Evolutionary conservation across 2,888 invertebrate genomes (phyloP), one percentile per base, ranked within the genome.

Genomic region (Caenorhabditis wallacei): DNA sequence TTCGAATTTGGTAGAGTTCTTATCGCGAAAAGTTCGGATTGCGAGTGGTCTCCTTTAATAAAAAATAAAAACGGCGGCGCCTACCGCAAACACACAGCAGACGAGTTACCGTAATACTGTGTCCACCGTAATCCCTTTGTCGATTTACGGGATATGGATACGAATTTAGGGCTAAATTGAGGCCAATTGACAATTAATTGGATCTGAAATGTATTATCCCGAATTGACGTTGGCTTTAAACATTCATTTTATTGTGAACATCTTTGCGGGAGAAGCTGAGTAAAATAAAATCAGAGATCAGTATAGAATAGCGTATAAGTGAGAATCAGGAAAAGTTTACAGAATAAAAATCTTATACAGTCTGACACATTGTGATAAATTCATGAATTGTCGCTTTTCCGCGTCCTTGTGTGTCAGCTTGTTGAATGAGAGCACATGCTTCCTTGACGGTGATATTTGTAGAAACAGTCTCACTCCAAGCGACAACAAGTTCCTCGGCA

Each of bases 331-430:
- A 30, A 37, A 18, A 10, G 43, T 26, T 54, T 0, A 5, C 7
- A 37, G n/a, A 59, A 37, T 8, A 84, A 46, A 13, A 5, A 30
- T 3, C 30, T 66, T 66, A 66, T 37, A 88, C 87, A 18, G 88
- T 88, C 66, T 88, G 88, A 40, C 87, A 88, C 87, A 88, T 87
- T 56, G 88, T 88, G n/a, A 88, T 86, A 70, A 88, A 87, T 70
- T 88, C 85, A 54, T 84, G 80, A 35, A 85, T 80, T n/a, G 87
- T 87, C 1, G 85, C 85, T 10, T 80, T 79, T 53, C 87, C 87
- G 11, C 84, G 80, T 30, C 87, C 87, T 48, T 80, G 78, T 0
- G 87, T 85, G 56, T 87, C 87, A 1, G 87, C 87, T 66, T 87
- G 87, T 56, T 87, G 84, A 53, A 87, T 87, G 11, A 87, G 59